phyloP scores from a whole-genome alignment of 2,113 vertebrate species.

The Phylloscopus trochilus region DNA sequence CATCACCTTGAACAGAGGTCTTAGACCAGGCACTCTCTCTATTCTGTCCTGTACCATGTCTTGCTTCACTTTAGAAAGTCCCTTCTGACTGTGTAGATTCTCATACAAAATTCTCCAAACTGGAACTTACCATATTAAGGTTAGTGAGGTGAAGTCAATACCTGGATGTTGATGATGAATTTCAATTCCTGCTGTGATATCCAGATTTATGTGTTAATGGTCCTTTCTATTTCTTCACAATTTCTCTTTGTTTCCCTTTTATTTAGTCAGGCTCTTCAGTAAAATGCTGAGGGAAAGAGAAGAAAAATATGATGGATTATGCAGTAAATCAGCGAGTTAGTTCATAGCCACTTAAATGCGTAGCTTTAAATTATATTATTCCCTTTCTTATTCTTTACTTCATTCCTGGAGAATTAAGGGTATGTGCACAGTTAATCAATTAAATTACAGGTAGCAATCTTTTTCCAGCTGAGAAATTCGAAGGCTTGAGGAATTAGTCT shows the following conservation, averaged over 20 bases:
- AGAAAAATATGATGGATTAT: conserved; percentile 10
- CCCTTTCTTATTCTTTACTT: background rate
- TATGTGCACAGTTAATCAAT: background rate
- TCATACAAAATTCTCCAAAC: background rate
- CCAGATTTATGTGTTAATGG: background rate
- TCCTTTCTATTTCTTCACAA: background rate
- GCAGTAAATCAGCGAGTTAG: background rate
- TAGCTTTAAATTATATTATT: conserved; percentile 15
- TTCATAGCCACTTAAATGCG: conserved; percentile 8
- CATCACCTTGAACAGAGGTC: background rate
- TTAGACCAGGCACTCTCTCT: background rate
- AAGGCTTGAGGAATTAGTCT: background rate
- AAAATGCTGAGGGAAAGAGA: background rate
- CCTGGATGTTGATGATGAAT: background rate
- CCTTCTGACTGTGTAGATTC: background rate
- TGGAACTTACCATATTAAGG: background rate
- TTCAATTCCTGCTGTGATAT: background rate
- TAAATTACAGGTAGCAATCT: background rate
- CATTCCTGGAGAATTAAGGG: background rate
- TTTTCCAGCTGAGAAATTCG: conserved; percentile 1
- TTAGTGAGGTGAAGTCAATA: background rate
- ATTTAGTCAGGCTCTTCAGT: background rate
- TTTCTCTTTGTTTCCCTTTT: background rate
- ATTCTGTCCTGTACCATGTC: background rate
- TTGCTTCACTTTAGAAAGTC: background rate